Percentiles rank a stretch among this genome's conserved stretches.
Evolutionary conservation across 2,113 vertebrate genomes (phyloP).

Genomic region (Chiloscyllium plagiosum): DNA sequence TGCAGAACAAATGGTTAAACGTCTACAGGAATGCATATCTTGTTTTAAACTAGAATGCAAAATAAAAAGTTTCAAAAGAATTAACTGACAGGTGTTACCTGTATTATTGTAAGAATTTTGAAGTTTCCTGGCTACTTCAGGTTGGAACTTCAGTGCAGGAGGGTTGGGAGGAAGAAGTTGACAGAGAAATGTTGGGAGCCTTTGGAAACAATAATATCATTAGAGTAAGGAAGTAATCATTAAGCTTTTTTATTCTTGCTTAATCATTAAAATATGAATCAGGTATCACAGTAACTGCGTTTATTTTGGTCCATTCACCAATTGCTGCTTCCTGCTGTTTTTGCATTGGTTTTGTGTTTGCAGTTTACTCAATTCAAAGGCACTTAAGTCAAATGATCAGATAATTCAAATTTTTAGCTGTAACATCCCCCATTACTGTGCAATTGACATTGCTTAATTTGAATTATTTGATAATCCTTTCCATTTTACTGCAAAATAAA

Average conservation of each 20-base stretch:
- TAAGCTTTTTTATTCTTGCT: background rate
- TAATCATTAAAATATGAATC: background rate
- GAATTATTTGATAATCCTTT: background rate
- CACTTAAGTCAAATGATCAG: background rate
- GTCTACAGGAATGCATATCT: background rate
- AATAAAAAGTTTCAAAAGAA: background rate
- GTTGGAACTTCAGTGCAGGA: background rate
- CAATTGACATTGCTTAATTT: background rate
- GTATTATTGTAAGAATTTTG: background rate
- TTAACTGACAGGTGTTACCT: background rate
- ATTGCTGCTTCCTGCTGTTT: conserved; percentile 28
- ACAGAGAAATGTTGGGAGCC: background rate
- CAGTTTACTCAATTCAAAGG: background rate
- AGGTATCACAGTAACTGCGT: background rate
- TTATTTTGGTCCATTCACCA: background rate
- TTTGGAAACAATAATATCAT: background rate
- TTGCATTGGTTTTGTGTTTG: conserved; percentile 3
- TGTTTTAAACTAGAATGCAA: background rate
- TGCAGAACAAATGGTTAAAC: background rate
- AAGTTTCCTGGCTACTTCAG: background rate
- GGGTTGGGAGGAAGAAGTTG: background rate
- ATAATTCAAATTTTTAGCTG: background rate
- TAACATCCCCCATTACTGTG: background rate
- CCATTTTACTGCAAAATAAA: background rate
- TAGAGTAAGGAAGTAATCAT: too few relatives aligned